Percentiles rank a stretch among this genome's conserved stretches.
Evolutionary conservation across 2,888 invertebrate genomes (phyloP).

Genomic region (Stenoptilia bipunctidactyla): DNA sequence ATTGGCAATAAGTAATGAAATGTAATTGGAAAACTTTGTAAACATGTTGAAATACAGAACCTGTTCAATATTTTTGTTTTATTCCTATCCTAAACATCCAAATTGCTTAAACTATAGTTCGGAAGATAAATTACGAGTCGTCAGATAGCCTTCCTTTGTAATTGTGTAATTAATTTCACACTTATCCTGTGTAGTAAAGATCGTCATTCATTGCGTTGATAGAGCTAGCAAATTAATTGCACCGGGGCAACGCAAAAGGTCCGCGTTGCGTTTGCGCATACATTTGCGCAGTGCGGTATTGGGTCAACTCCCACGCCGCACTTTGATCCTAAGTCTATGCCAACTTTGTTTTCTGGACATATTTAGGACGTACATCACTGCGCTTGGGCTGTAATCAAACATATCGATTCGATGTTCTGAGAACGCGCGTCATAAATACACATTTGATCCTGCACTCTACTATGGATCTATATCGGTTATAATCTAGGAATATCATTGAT

Average conservation of each 20-base stretch:
- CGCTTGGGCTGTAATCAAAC: conserved; percentile 36
- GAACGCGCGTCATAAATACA: conserved; percentile 2
- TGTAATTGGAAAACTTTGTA: conserved; percentile 22
- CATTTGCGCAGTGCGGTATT: conserved; percentile 34
- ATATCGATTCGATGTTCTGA: conserved; percentile 14
- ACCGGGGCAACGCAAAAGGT: conserved; percentile 48
- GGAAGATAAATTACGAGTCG: neutral
- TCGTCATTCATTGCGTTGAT: conserved; percentile 24
- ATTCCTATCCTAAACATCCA: conserved; percentile 31
- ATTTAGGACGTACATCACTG: conserved; percentile 46
- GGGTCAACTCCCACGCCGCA: conserved; percentile 65
- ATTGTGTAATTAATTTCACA: conserved; percentile 10
- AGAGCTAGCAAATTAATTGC: conserved; percentile 33
- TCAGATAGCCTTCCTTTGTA: neutral
- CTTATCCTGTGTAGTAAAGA: conserved; percentile 17
- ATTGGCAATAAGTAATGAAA: conserved; percentile 38
- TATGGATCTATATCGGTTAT: neutral
- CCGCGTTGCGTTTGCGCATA: conserved; percentile 45
- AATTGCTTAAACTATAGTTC: no score
- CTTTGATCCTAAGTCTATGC: conserved; percentile 67
- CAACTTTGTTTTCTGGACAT: conserved; percentile 61
- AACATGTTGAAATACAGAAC: conserved; percentile 44
- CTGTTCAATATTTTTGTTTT: conserved; percentile 48
- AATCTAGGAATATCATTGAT: neutral
- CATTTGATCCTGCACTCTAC: neutral